phyloP scores from a whole-genome alignment of 1,140 invertebrate species.

The Pseudobourletiella spinata region DNA sequence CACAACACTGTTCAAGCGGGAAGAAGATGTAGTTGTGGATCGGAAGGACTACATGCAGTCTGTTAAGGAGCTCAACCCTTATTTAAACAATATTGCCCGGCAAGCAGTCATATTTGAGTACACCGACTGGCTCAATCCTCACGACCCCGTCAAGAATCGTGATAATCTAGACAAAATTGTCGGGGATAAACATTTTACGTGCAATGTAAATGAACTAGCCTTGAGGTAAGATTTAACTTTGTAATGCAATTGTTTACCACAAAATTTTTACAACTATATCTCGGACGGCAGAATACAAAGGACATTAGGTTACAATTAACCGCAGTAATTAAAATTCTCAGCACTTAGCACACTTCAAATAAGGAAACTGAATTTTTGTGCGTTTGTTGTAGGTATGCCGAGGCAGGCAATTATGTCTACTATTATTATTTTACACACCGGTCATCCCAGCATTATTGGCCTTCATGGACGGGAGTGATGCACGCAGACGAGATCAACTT shows the following conservation, averaged over 20 bases:
- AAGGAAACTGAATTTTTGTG: background rate
- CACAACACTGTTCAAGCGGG: constrained; percentile 67
- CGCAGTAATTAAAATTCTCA: too few relatives aligned
- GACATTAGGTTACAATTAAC: too few relatives aligned
- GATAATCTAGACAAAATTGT: constrained; percentile 85
- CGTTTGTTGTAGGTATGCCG: constrained; percentile 59
- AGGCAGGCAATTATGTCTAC: constrained; percentile 80
- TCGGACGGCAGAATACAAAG: too few relatives aligned
- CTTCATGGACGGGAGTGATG: constrained; percentile 69
- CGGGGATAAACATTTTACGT: constrained; percentile 95
- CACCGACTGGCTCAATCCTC: constrained; percentile 80
- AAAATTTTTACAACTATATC: too few relatives aligned
- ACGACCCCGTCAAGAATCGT: constrained; percentile 72
- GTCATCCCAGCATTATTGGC: constrained; percentile 77
- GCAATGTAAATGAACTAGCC: constrained; percentile 75
- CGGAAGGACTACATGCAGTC: constrained; percentile 66
- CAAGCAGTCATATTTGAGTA: constrained; percentile 56
- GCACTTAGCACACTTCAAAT: too few relatives aligned
- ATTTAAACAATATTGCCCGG: constrained; percentile 68
- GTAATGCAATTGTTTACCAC: background rate
- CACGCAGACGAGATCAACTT: constrained; percentile 91
- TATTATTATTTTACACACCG: constrained; percentile 93
- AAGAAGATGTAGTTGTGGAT: constrained; percentile 63
- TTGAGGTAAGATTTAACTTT: constrained; percentile 29
- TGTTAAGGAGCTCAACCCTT: constrained; percentile 70